phyloP scores from a whole-genome alignment of 2,888 invertebrate species.

The Aspidiotus destructor region DNA sequence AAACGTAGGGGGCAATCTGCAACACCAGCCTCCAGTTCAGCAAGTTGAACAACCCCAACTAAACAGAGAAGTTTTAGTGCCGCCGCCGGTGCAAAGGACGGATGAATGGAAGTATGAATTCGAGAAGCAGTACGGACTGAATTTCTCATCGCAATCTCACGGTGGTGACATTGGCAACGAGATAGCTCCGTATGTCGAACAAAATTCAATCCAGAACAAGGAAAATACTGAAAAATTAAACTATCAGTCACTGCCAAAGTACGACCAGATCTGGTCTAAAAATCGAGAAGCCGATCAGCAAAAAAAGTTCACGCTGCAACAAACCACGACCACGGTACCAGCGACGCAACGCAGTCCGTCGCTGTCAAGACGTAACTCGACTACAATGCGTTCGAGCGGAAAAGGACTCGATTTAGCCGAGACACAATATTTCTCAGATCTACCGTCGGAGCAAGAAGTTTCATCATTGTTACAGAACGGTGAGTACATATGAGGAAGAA shows the following conservation, averaged over 20 bases:
- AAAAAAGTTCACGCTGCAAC: background rate
- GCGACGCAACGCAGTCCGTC: background rate
- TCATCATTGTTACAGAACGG: constrained; percentile 11
- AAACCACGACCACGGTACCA: background rate
- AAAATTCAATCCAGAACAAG: background rate
- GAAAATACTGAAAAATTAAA: background rate
- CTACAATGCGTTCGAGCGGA: background rate
- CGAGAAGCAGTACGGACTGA: no score
- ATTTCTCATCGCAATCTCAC: no score
- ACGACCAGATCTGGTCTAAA: no score
- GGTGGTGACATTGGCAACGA: no score
- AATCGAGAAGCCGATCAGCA: background rate
- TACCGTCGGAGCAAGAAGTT: constrained; percentile 22
- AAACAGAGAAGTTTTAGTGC: background rate
- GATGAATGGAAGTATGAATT: no score
- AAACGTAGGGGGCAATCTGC: no score
- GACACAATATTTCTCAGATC: constrained; percentile 27
- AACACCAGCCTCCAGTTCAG: background rate
- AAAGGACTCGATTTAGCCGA: constrained; percentile 27
- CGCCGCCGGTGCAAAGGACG: no score
- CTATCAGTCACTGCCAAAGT: no score
- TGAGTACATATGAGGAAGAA: background rate
- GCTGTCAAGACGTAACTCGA: background rate
- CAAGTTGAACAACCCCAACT: background rate
- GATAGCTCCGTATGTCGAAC: background rate